phyloP scores from a whole-genome alignment of 2,888 invertebrate species.

The Epirrhoe tristata region DNA sequence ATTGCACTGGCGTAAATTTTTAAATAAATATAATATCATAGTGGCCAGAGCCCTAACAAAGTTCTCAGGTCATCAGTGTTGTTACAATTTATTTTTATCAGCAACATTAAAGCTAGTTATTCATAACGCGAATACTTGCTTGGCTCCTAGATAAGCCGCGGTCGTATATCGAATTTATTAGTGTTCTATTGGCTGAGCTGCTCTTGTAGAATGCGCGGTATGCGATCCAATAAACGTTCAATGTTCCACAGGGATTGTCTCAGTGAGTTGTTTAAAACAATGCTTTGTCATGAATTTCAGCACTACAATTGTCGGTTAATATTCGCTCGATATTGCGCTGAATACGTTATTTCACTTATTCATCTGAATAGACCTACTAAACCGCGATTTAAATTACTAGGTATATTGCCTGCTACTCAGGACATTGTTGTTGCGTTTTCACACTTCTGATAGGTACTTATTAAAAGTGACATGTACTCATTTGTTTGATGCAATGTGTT shows the following conservation, averaged over 20 bases:
- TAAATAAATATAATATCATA: background rate
- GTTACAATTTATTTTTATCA: background rate
- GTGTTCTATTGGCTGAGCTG: constrained; percentile 50
- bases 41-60: too few species aligned
- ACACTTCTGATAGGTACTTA: background rate
- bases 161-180: constrained; percentile 29
- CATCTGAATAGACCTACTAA: background rate
- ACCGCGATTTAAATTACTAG: background rate
- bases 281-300: constrained; percentile 40
- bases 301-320: constrained; percentile 14
- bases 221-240: constrained; percentile 55
- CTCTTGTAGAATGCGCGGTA: constrained; percentile 56
- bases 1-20: too few species aligned
- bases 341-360: constrained; percentile 17
- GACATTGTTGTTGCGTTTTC: background rate
- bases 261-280: constrained; percentile 56
- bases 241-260: constrained; percentile 47
- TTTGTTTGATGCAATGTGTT: background rate
- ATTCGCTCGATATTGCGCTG: constrained; percentile 8
- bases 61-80: too few species aligned
- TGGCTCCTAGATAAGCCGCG: constrained; percentile 15
- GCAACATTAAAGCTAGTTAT: constrained; percentile 20
- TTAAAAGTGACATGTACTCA: background rate
- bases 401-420: background rate
- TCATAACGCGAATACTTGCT: constrained; percentile 25